Percentiles rank a stretch among this genome's conserved stretches.
Conservation (phyloP, 2,113 vertebrate species). For the Dendropsophus ebraccatus region DNA sequence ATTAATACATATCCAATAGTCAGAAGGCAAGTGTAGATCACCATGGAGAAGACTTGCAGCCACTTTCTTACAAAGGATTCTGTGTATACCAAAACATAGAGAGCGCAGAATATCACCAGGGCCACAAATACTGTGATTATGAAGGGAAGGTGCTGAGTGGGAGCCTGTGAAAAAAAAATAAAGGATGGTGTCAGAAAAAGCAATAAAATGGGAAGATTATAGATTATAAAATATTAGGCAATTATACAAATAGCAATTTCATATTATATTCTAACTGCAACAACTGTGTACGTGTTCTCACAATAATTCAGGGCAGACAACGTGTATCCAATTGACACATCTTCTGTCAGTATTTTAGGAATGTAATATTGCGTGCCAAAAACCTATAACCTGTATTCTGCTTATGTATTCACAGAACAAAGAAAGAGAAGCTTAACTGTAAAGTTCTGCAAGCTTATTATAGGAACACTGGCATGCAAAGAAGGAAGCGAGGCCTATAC, state of each 20-base stretch:
- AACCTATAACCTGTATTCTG: no score
- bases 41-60: constrained; percentile 78
- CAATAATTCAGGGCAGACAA: no score
- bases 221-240: not conserved
- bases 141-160: constrained; percentile 71
- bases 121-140: constrained; percentile 77
- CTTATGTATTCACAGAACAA: no score
- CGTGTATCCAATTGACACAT: not conserved
- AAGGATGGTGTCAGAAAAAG: not conserved
- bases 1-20: constrained; percentile 84
- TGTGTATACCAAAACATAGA: constrained; percentile 82
- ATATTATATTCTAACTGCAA: no score
- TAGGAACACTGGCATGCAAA: no score
- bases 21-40: constrained; percentile 86
- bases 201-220: not conserved
- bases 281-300: no score
- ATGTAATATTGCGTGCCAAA: no score
- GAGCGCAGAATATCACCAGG: constrained; percentile 79
- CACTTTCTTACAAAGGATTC: constrained; percentile 83
- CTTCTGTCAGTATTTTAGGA: no score
- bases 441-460: not conserved
- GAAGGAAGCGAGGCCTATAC: no score
- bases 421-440: not conserved
- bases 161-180: constrained; percentile 64
- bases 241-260: no score